A percentile compares a stretch with the other conserved stretches of the same genome.
Conservation (phyloP, 2,888 invertebrate genomes). For the Drosophila tripunctata region DNA sequence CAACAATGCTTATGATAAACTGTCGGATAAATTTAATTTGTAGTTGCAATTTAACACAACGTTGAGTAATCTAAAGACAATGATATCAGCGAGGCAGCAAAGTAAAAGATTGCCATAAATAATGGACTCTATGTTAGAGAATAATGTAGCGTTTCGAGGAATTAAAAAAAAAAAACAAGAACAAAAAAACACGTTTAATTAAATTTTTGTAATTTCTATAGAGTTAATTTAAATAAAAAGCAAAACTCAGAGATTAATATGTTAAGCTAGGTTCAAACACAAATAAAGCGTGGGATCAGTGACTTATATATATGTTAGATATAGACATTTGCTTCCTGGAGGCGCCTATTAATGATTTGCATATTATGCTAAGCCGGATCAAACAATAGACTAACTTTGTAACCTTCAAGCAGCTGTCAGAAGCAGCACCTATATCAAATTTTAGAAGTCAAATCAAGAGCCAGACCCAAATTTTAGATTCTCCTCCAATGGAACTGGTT, state of each 20-base stretch:
- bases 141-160: constrained; percentile 26
- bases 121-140: constrained; percentile 6
- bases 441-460: constrained; percentile 23
- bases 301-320: not conserved
- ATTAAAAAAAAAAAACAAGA: constrained; percentile 10
- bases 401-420: constrained; percentile 45
- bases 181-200: not conserved
- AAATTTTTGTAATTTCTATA: not conserved
- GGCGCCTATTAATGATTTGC: constrained; percentile 1
- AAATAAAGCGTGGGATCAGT: not conserved
- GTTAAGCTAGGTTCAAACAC: too few relatives aligned
- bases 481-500: constrained; percentile 42
- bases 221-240: not conserved
- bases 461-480: constrained; percentile 38
- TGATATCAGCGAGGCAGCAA: constrained; percentile 1
- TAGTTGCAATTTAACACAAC: constrained; percentile 49
- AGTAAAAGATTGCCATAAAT: constrained; percentile 46
- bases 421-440: constrained; percentile 26
- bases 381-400: constrained; percentile 21
- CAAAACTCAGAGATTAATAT: not conserved
- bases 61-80: not conserved
- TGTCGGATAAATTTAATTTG: constrained; percentile 49
- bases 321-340: constrained; percentile 27
- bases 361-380: constrained; percentile 1
- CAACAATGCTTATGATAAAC: constrained; percentile 40